Conservation (phyloP, 2,797 vertebrate species). For the Schizopygopsis pylzovi region DNA sequence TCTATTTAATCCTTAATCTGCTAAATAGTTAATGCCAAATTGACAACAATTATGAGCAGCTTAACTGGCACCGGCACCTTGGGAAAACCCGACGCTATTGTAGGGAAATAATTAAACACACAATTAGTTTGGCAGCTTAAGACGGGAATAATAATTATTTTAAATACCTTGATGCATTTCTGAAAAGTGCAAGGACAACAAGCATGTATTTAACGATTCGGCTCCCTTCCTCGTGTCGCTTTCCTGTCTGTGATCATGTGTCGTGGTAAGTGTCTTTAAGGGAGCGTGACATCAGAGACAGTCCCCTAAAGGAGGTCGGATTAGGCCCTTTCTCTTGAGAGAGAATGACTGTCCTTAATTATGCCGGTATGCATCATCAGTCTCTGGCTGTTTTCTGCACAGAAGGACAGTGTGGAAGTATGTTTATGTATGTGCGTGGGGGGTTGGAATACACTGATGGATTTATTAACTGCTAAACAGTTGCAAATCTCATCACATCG, state of each 20-base stretch:
- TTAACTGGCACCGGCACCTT: conserved; percentile 63
- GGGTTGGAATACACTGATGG: conserved; percentile 74
- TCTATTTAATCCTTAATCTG: conserved; percentile 67
- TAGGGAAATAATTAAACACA: conserved; percentile 69
- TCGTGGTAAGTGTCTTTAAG: conserved; percentile 34
- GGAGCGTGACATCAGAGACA: conserved; percentile 39
- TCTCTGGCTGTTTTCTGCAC: conserved; percentile 74
- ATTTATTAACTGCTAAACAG: conserved; percentile 77
- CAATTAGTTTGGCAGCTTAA: conserved; percentile 69
- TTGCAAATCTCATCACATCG: conserved; percentile 70
- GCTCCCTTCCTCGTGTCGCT: conserved; percentile 3
- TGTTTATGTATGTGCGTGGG: conserved; percentile 57
- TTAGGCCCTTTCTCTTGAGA: conserved; percentile 63
- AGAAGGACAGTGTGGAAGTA: conserved; percentile 38
- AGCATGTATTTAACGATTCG: conserved; percentile 35
- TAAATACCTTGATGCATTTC: conserved; percentile 69
- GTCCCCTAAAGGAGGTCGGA: conserved; percentile 40
- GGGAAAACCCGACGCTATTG: conserved; percentile 65
- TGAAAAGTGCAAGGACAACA: conserved; percentile 60
- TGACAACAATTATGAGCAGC: conserved; percentile 69
- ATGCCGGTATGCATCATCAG: conserved; percentile 77
- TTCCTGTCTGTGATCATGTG: conserved; percentile 40
- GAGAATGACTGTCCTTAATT: conserved; percentile 79
- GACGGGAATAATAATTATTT: conserved; percentile 63
- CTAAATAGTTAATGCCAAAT: conserved; percentile 69